Evolutionary conservation across 1,140 invertebrate species (phyloP).

Genomic region (Drosophila burlai): DNA sequence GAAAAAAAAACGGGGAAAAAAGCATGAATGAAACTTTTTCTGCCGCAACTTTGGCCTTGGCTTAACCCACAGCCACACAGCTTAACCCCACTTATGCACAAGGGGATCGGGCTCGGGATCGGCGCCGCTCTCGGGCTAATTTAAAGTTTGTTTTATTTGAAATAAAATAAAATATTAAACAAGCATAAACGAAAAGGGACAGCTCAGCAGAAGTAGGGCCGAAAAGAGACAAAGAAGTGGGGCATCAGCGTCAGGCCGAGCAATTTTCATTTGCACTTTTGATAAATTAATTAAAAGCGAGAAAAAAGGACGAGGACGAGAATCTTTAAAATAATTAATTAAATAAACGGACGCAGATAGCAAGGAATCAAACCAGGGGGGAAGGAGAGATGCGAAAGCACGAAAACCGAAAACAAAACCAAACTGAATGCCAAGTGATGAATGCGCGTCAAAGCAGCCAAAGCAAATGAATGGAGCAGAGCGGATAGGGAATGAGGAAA

Average conservation of each 20-base stretch:
- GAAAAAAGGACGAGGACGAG: constrained; percentile 50
- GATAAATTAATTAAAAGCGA: constrained; percentile 82
- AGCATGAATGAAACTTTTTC: constrained; percentile 52
- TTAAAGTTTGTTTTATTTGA: constrained; percentile 78
- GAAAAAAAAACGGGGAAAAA: constrained; percentile 30
- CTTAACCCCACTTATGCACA: constrained; percentile 72
- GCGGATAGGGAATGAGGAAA: constrained; percentile 21
- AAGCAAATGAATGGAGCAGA: constrained; percentile 35
- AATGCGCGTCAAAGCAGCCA: constrained; percentile 72
- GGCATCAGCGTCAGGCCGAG: constrained; percentile 26
- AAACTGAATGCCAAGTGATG: constrained; percentile 78
- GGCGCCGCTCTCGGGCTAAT: constrained; percentile 53
- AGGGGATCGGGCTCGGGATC: constrained; percentile 22
- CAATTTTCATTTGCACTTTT: constrained; percentile 80
- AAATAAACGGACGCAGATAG: constrained; percentile 72
- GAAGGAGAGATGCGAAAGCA: constrained; percentile 7
- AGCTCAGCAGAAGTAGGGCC: not conserved
- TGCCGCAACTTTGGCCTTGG: constrained; percentile 72
- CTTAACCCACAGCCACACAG: constrained; percentile 60
- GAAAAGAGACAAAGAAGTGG: constrained; percentile 15
- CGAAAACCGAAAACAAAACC: constrained; percentile 36
- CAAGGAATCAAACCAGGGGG: constrained; percentile 30
- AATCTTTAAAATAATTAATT: constrained; percentile 84
- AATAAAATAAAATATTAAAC: constrained; percentile 72
- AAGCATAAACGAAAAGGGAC: constrained; percentile 37